Base-by-base conservation (phyloP, 2,888 invertebrate genomes). In the Pammene aurita region DNA sequence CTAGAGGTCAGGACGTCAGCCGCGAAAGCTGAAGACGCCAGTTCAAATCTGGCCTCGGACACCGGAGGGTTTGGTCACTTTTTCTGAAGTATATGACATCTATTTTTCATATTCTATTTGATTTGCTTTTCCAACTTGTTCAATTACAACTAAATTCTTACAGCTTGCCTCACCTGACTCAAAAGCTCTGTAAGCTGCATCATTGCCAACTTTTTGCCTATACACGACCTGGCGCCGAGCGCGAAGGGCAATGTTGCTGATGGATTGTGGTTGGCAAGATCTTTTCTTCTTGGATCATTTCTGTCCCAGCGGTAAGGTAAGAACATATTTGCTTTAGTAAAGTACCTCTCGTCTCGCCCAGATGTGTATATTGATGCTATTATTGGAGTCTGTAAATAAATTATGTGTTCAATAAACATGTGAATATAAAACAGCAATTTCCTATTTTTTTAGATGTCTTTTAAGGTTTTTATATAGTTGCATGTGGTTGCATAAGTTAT, bases 361-460 rank as follows among this genome's bases (percentile, higher is more conserved):
- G 96, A 96, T 55, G 97, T 96, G 83, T 96, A 98, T 64, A 98
- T 93, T 18, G 98, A 98, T 78, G 98, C 93, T 69, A 97, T 92
- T 10, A 98, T 91, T 75, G 97, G 91, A 62, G 96, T 96, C 96
- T 97, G 93, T 10, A 93, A 89, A 73, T 73, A 64, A 74, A 69
- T 63, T 13, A 26, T 11, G 16, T 50, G 16, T 46, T 46, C 0
- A 46, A 46, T 7, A 46, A 7, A 5, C 14, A 13, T 55, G 13
- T 35, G 35, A 35, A 9, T 14, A 10, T 7, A 46, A 26, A 26
- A 26, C 1, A 14, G 7, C 7, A 38, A 38, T 38, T 9, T 38
- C 38, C 38, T 6, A 38, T 38, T 5, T 26, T 26, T 26, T 26
- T 2, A 26, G 26, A 4, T 26, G 26, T 26, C 26, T 26, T 26